A percentile compares a stretch with the other conserved stretches of the same genome.
Conservation (phyloP, 1,140 invertebrate genomes). For the Diabrotica virgifera region DNA sequence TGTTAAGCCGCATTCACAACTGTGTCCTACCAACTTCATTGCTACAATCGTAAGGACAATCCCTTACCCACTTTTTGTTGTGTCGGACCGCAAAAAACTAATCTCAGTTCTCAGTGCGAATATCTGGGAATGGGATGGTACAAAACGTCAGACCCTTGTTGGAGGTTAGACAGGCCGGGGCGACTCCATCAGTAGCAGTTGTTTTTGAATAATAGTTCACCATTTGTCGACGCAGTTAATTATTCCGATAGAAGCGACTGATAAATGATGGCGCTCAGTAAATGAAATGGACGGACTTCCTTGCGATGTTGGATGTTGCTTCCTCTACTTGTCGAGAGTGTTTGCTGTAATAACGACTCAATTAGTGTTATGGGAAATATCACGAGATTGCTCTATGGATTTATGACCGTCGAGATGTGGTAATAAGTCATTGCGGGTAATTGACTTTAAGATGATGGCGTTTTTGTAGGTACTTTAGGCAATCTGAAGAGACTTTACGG, state of each 20-base stretch:
- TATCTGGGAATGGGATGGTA: background rate
- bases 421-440: too few species aligned
- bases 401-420: too few species aligned
- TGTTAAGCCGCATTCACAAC: too few species aligned
- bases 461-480: too few species aligned
- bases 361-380: background rate
- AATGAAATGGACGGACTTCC: constrained; percentile 13
- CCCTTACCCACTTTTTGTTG: background rate
- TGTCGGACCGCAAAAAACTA: constrained; percentile 11
- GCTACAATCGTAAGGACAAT: too few species aligned
- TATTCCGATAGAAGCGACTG: constrained; percentile 13
- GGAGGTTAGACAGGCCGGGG: background rate
- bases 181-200: constrained; percentile 15
- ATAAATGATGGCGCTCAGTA: constrained; percentile 15
- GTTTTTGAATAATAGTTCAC: constrained; percentile 16
- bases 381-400: too few species aligned
- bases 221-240: constrained; percentile 17
- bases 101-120: constrained; percentile 13
- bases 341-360: background rate
- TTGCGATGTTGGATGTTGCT: background rate
- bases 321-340: too few species aligned
- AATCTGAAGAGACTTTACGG: too few species aligned
- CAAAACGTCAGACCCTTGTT: constrained; percentile 16
- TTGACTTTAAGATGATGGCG: too few species aligned
- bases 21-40: too few species aligned